phyloP scores from a whole-genome alignment of 2,797 vertebrate genomes.

The Crax fasciolata region DNA sequence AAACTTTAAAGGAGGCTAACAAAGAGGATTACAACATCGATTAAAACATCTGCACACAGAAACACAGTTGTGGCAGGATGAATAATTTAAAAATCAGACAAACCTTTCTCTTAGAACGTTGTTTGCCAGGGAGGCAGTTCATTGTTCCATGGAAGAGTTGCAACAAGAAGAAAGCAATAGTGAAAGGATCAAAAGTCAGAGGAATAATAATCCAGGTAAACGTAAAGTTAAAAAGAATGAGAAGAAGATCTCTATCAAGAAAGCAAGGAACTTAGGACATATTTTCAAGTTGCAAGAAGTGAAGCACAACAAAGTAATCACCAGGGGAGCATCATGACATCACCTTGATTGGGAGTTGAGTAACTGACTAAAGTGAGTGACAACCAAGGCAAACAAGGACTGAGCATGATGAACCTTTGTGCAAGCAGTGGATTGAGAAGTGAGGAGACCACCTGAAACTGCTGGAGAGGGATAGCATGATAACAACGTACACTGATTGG shows the following conservation, averaged over 20 bases:
- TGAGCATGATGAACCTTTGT: background rate
- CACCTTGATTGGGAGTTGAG: background rate
- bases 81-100: background rate
- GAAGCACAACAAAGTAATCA: background rate
- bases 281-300: background rate
- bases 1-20: background rate
- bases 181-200: background rate
- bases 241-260: accelerated
- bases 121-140: background rate
- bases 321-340: background rate
- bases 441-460: background rate
- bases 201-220: background rate
- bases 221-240: background rate
- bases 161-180: background rate
- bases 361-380: background rate
- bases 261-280: background rate
- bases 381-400: background rate
- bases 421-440: background rate
- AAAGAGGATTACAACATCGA: background rate
- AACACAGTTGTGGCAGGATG: background rate
- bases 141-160: background rate
- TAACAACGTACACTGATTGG: background rate
- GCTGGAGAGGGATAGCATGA: background rate
- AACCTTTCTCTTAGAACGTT: background rate
- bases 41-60: background rate